These are phyloP conservation scores for Coleophora deauratella DNA, from an alignment of 2,888 invertebrate species.

Conservation along the genomic window DNA sequence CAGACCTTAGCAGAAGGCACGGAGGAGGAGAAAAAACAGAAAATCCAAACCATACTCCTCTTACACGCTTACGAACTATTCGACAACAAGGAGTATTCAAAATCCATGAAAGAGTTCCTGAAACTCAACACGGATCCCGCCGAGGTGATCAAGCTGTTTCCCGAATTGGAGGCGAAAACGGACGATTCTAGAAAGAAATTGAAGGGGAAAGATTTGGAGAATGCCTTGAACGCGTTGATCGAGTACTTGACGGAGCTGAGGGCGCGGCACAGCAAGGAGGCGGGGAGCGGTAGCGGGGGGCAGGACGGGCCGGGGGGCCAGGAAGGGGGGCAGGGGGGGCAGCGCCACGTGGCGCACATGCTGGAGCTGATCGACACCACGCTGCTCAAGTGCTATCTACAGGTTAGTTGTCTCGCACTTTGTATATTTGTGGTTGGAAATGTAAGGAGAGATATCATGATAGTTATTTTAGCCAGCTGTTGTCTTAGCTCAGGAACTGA, in stretches of 20 bases:
- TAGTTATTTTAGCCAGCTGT: no score
- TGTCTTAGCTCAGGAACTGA: no score
- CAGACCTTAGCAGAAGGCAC: constrained; percentile 89
- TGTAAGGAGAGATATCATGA: no score
- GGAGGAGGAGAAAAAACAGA: constrained; percentile 85
- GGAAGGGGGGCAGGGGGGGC: constrained; percentile 27
- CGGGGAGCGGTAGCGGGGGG: constrained; percentile 44
- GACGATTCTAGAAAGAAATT: constrained; percentile 63
- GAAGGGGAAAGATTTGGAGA: constrained; percentile 89
- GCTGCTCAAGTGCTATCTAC: constrained; percentile 95
- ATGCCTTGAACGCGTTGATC: constrained; percentile 89
- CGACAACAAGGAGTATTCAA: constrained; percentile 88
- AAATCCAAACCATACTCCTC: constrained; percentile 91
- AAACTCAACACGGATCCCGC: constrained; percentile 94
- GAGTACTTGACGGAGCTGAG: constrained; percentile 90
- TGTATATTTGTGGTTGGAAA: no score
- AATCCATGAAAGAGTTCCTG: constrained; percentile 93
- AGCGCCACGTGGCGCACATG: constrained; percentile 49
- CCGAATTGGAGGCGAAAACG: constrained; percentile 77
- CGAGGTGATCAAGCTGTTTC: constrained; percentile 95
- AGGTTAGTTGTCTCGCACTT: no score
- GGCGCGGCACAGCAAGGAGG: constrained; percentile 60
- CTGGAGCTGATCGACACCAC: constrained; percentile 98
- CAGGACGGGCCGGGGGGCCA: constrained; percentile 28
- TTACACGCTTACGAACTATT: constrained; percentile 94